Evolutionary conservation across 2,888 invertebrate species (phyloP), one percentile per base, ranked within the genome.

Genomic region (Dendrolimus houi): DNA sequence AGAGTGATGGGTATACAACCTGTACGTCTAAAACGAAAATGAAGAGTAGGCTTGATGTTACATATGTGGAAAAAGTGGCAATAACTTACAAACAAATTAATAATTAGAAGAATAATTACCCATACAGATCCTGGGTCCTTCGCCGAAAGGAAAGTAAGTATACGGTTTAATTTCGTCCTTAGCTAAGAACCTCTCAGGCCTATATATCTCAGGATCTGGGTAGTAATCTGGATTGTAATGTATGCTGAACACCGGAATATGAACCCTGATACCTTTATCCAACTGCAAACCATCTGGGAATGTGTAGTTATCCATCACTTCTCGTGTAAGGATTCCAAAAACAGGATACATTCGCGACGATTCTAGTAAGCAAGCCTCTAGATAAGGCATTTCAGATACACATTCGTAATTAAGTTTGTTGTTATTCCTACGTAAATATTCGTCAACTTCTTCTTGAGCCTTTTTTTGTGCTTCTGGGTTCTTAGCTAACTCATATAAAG

Each of bases 61-160:
- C 29, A 29, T 29, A 29, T 29, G 6, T 29, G 29, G 29, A 29
- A 29, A 29, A 3, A 29, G 29, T 29, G 3, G 29, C 6, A 3
- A 3, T 6, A 29, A 29, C 29, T 47, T 9, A 47, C 75, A 29
- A 29, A 29, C 6, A 29, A 29, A 29, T 29, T 29, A 29, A 29
- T 29, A 29, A 29, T 29, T 29, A 29, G 6, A 17, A 17, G 6
- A 29, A 29, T 29, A 29, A 29, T 71, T 69, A 87, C 87, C 87
- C 12, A 87, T 74, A 60, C 87, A 87, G 53, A 75, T 67, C 59
- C 86, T 74, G 0, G 77, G 83, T 1, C 87, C 86, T 59, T 83
- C 86, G 12, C 87, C 87, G 59, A 86, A 88, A 0, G 87, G 85
- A 55, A 85, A 62, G 59, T 79, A 87, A 0, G 80, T 81, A 55